Evolutionary conservation across 2,113 vertebrate genomes (phyloP), one percentile per base, ranked within the genome.

Genomic region (Myotis lucifugus): DNA sequence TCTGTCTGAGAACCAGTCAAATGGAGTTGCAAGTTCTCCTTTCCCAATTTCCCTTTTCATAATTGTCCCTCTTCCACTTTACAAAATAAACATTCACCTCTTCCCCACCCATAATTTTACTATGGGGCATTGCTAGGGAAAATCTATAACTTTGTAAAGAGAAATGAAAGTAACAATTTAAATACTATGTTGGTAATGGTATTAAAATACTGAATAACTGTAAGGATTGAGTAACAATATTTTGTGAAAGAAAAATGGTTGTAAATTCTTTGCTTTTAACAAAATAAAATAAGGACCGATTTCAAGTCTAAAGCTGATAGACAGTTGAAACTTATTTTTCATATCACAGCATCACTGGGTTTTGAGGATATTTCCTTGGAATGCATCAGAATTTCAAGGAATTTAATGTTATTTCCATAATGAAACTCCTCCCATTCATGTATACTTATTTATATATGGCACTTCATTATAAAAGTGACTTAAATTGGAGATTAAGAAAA

Each of bases 121-220:
- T 54, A 37, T 56, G 37, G n/a, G 67, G 11, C 8, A 29, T 83
- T 54, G 37, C 6, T 50, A 32, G 88, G 48, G 7, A 37, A 27
- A 81, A 50, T 18, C 27, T 50, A 34, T 83, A 25, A 3, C 6
- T 8, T 82, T 88, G 82, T 6, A 21, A 56, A 15, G 64, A 85
- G 21, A 85, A 93, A 91, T 76, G 34, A 91, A 90, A 94, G 50
- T 21, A 23, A n/a, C 7, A 29, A 42, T 82, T 87, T 94, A 25
- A 86, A 81, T 50, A 8, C 8, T 52, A 18, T 64, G 17, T 84
- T 56, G 14, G 4, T 67, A 87, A 32, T 76, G 8, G 18, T 32
- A 50, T 84, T 64, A n/a, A 52, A 86, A 66, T 64, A 81, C 5
- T 84, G 3, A 85, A 48, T 64, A 61, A 59, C 59, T 95, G 1